Percentiles rank a stretch among this genome's conserved stretches.
phyloP scores from a whole-genome alignment of 2,888 invertebrate species.

The Brachypalpus laphriformis region DNA sequence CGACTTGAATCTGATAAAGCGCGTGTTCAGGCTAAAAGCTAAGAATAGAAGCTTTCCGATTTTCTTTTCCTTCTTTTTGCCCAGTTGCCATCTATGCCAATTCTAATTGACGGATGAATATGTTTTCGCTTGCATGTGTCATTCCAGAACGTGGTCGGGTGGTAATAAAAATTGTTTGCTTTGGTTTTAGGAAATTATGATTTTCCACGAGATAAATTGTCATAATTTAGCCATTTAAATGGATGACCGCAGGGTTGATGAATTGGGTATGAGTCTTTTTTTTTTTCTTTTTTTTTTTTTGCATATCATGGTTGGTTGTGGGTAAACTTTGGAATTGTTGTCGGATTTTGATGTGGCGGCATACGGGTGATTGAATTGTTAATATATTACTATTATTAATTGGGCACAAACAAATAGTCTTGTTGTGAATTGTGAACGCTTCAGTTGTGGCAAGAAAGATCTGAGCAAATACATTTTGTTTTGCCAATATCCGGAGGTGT shows the following conservation, averaged over 20 bases:
- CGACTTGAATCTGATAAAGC: not conserved
- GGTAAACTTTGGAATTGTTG: conserved; percentile 54
- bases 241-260: conserved; percentile 65
- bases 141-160: conserved; percentile 38
- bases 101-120: conserved; percentile 43
- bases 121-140: conserved; percentile 33
- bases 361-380: conserved; percentile 42
- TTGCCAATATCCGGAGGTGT: conserved; percentile 61
- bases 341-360: conserved; percentile 39
- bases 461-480: not conserved
- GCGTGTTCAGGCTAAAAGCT: conserved; percentile 21
- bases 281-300: conserved; percentile 80
- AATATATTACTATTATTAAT: conserved; percentile 62
- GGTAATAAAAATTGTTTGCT: conserved; percentile 59
- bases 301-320: not conserved
- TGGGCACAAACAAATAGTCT: conserved; percentile 54
- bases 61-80: conserved; percentile 14
- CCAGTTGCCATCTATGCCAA: conserved; percentile 39
- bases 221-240: conserved; percentile 70
- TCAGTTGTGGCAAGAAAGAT: conserved; percentile 66
- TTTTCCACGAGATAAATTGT: conserved; percentile 70
- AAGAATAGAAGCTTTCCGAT: conserved; percentile 15
- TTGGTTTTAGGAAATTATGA: conserved; percentile 71
- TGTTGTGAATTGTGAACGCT: conserved; percentile 59
- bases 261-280: conserved; percentile 47